Percentiles rank a stretch among this genome's conserved stretches.
phyloP scores from a whole-genome alignment of 2,888 invertebrate species.

The Eupeodes luniger region DNA sequence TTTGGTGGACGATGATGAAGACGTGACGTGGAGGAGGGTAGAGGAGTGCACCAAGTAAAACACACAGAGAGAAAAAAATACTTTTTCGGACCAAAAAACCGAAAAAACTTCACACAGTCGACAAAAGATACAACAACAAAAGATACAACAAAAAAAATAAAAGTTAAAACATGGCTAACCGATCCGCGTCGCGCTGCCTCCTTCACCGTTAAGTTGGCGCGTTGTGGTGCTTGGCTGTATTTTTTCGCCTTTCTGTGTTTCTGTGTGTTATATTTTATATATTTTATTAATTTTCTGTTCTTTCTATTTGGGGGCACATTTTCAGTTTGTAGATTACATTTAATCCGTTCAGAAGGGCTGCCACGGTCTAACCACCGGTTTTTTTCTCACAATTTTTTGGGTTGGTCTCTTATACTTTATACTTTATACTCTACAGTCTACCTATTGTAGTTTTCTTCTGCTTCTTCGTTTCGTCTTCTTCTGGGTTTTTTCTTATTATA shows the following conservation, averaged over 20 bases:
- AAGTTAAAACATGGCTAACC: conserved; percentile 43
- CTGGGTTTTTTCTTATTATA: conserved; percentile 68
- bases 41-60: conserved; percentile 23
- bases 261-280: conserved; percentile 76
- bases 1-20: conserved; percentile 26
- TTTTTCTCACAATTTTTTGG: conserved; percentile 78
- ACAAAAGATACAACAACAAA: conserved; percentile 30
- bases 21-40: not conserved
- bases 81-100: conserved; percentile 53
- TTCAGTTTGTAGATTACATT: conserved; percentile 81
- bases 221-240: conserved; percentile 68
- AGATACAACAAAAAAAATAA: conserved; percentile 4
- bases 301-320: conserved; percentile 77
- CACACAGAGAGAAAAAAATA: conserved; percentile 38
- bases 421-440: conserved; percentile 29
- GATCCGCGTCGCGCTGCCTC: conserved; percentile 43
- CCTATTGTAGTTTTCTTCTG: conserved; percentile 54
- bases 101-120: conserved; percentile 66
- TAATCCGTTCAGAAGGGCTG: conserved; percentile 81
- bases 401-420: conserved; percentile 71
- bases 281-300: conserved; percentile 76
- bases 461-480: conserved; percentile 77
- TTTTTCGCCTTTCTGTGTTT: conserved; percentile 73
- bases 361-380: conserved; percentile 77
- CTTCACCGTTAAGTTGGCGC: conserved; percentile 50